Percentiles rank a stretch among this genome's conserved stretches.
phyloP scores from a whole-genome alignment of 2,113 vertebrate species.

The Strix uralensis region DNA sequence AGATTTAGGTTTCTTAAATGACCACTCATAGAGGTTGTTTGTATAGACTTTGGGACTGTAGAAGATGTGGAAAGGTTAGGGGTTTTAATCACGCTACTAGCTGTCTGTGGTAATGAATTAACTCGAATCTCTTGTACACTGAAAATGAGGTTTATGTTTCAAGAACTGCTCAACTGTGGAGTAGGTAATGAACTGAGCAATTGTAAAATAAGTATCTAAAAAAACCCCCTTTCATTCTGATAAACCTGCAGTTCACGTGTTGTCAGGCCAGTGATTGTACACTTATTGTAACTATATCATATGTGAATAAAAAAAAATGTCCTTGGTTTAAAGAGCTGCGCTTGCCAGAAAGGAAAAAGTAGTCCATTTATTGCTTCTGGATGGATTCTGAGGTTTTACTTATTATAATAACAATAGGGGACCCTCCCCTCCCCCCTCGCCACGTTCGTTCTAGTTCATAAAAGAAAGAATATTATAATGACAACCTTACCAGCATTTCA shows the following conservation, averaged over 20 bases:
- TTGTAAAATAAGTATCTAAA: not conserved
- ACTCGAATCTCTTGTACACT: not conserved
- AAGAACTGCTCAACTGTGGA: not conserved
- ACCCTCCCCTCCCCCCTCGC: fast-evolving
- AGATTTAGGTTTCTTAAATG: not conserved
- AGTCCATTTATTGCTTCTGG: not conserved
- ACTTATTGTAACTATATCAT: not conserved
- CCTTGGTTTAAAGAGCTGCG: not conserved
- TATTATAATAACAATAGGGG: not conserved
- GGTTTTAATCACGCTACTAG: not conserved
- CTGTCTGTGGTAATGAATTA: not conserved
- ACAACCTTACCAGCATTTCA: not conserved
- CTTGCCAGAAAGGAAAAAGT: not conserved
- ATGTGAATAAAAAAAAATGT: not conserved
- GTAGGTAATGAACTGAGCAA: not conserved
- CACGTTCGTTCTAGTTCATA: not conserved
- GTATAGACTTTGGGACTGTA: not conserved
- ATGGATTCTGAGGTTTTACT: not conserved
- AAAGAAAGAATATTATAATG: not conserved
- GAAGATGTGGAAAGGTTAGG: not conserved
- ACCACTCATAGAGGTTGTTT: not conserved
- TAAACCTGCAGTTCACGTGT: not conserved
- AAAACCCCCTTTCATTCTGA: not conserved
- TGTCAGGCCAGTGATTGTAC: not conserved
- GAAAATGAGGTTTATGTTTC: not conserved